These are phyloP conservation scores for Rhamnusium bicolor DNA, from an alignment of 2,888 invertebrate species.

Conservation along the genomic window DNA sequence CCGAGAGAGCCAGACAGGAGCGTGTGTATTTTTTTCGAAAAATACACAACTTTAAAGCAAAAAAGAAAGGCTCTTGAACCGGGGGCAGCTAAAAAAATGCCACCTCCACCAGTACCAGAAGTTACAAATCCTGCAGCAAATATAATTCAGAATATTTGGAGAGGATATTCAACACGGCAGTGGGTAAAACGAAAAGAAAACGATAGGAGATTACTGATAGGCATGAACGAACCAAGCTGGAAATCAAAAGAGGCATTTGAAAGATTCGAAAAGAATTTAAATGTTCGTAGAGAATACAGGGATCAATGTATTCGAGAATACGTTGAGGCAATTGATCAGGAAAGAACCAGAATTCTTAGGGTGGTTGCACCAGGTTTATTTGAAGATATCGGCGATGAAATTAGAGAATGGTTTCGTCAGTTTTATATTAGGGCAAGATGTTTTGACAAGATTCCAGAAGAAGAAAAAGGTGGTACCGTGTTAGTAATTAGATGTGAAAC, in stretches of 20 bases:
- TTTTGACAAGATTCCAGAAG: slow-evolving; percentile 84
- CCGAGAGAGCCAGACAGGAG: slow-evolving; percentile 71
- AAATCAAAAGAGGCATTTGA: slow-evolving; percentile 70
- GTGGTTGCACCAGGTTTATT: slow-evolving; percentile 76
- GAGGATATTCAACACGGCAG: slow-evolving; percentile 71
- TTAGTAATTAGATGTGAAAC: slow-evolving; percentile 76
- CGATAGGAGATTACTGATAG: slow-evolving; percentile 72
- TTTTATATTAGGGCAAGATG: slow-evolving; percentile 76
- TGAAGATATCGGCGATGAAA: slow-evolving; percentile 84
- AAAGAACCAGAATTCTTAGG: slow-evolving; percentile 72
- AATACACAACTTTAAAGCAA: slow-evolving; percentile 15
- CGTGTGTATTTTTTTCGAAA: slow-evolving; percentile 63
- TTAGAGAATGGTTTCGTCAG: slow-evolving; percentile 81
- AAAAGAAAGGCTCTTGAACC: background rate
- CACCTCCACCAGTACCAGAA: slow-evolving; percentile 38
- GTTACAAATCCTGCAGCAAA: slow-evolving; percentile 59
- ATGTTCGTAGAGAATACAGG: slow-evolving; percentile 71
- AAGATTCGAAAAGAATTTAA: slow-evolving; percentile 71
- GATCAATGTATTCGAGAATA: slow-evolving; percentile 71
- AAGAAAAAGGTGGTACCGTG: slow-evolving; percentile 80
- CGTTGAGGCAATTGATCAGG: slow-evolving; percentile 71
- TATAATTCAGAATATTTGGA: slow-evolving; percentile 70
- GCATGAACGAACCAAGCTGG: slow-evolving; percentile 75
- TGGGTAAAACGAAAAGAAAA: slow-evolving; percentile 68
- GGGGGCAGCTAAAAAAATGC: slow-evolving; percentile 28